Evolutionary conservation across 1,140 invertebrate species (phyloP), one percentile per base, ranked within the genome.

Genomic region (Orchestia grillus): DNA sequence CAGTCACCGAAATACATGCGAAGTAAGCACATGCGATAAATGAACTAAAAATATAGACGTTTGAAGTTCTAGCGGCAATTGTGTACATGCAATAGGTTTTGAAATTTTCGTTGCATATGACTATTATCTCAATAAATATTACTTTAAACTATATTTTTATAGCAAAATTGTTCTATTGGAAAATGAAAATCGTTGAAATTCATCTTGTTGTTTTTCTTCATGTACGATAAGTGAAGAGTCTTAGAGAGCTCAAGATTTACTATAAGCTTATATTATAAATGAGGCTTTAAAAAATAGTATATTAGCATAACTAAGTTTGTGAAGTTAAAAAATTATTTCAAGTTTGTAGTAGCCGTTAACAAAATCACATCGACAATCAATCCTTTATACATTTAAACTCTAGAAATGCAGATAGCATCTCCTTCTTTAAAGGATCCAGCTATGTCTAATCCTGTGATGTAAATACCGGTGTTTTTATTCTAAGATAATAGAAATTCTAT

Each of bases 1-100:
- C 28, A 90, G 43, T 42, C 88, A 90, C 88, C 88, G 88, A 90
- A 90, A 90, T 90, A 90, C 88, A 90, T 90, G 88, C 88, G 88
- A 90, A 90, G 88, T 90, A 44, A 90, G 88, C 88, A 90, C 88
- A 90, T 90, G 43, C n/a, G 88, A 90, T 90, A 90, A 44, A 90
- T 90, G 88, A 90, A 15, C 43, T 11, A 41, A 90, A 43, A 28
- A 4, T 90, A 90, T 90, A 90, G 41, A 90, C 15, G 88, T 41
- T 90, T 42, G 88, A 90, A 90, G 15, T 90, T 77, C 62, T 77
- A 77, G 62, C 62, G 62, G 62, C 28, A 28, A 77, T 77, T 77
- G 11, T 1, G 11, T 77, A 77, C 62, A 8, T 23, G 62, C 28
- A 36, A 36, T 77, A 36, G 47, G 47, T 6, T 19, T 8, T 53